phyloP scores from a whole-genome alignment of 2,113 vertebrate species.

The Psittacus erithacus region DNA sequence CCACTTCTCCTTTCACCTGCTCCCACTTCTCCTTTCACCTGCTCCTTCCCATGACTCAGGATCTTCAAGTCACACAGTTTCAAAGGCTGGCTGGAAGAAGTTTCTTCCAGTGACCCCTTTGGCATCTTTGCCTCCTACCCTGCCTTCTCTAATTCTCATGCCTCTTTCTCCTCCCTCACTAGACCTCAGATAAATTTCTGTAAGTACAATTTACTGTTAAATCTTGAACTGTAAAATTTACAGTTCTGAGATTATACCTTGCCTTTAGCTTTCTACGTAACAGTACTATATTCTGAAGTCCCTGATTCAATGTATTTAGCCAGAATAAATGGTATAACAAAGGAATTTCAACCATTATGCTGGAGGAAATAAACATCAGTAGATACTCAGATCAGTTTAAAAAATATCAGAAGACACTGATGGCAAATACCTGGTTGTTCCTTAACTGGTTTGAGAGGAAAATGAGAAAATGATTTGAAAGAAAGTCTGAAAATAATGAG shows the following conservation, averaged over 20 bases:
- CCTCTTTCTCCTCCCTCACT: not conserved
- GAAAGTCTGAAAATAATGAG: not conserved
- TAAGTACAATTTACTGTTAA: not conserved
- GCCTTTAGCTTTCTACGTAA: not conserved
- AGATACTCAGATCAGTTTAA: not conserved
- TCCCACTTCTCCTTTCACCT: not conserved
- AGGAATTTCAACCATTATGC: not conserved
- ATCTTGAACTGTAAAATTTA: too few species aligned
- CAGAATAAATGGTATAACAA: not conserved
- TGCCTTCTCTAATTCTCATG: not conserved
- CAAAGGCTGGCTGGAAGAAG: not conserved
- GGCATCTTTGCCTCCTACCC: not conserved
- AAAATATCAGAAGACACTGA: not conserved
- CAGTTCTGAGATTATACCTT: not conserved
- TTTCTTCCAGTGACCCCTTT: not conserved
- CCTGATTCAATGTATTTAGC: not conserved
- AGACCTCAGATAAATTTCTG: not conserved
- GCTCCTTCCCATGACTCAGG: not conserved
- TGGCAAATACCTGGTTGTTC: not conserved
- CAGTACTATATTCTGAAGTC: not conserved
- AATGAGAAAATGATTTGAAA: not conserved
- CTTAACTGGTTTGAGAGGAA: not conserved
- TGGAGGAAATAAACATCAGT: not conserved
- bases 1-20: not conserved
- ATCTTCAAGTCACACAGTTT: not conserved